Evolutionary conservation across 2,888 invertebrate genomes (phyloP).

Genomic region (Nineta flava): DNA sequence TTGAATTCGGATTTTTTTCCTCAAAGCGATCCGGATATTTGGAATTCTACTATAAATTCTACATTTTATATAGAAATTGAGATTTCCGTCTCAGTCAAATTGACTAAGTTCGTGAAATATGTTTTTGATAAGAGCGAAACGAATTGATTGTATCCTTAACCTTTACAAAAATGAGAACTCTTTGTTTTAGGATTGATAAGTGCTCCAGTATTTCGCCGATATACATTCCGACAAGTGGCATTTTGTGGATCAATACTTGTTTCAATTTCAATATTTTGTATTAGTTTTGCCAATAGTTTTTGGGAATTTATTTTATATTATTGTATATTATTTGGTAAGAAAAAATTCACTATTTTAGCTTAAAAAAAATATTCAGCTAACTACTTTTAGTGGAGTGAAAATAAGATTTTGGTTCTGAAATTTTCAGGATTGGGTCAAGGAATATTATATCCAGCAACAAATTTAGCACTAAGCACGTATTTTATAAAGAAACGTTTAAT

Average conservation of each 20-base stretch:
- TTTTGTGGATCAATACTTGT: constrained; percentile 25
- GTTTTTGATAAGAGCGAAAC: too few species aligned
- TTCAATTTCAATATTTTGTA: constrained; percentile 26
- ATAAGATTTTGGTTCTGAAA: neutral
- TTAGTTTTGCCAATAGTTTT: constrained; percentile 26
- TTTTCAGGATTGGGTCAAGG: constrained; percentile 31
- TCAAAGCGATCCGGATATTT: too few species aligned
- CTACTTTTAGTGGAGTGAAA: neutral
- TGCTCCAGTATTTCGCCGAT: constrained; percentile 28
- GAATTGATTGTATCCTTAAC: too few species aligned
- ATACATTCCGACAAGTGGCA: constrained; percentile 26
- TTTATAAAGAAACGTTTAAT: constrained; percentile 30
- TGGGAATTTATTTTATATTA: constrained; percentile 26
- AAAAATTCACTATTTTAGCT: neutral
- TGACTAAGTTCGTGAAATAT: too few species aligned
- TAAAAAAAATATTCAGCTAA: too few species aligned
- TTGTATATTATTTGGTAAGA: constrained; percentile 19
- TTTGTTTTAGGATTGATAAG: constrained; percentile 25
- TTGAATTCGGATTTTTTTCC: too few species aligned
- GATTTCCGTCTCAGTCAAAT: too few species aligned
- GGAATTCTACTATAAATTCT: too few species aligned
- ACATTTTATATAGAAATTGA: too few species aligned
- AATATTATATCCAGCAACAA: constrained; percentile 28
- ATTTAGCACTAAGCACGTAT: constrained; percentile 31
- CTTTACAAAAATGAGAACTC: too few species aligned